phyloP scores from a whole-genome alignment of 2,888 invertebrate genomes.

The Micoletzkya japonica region DNA sequence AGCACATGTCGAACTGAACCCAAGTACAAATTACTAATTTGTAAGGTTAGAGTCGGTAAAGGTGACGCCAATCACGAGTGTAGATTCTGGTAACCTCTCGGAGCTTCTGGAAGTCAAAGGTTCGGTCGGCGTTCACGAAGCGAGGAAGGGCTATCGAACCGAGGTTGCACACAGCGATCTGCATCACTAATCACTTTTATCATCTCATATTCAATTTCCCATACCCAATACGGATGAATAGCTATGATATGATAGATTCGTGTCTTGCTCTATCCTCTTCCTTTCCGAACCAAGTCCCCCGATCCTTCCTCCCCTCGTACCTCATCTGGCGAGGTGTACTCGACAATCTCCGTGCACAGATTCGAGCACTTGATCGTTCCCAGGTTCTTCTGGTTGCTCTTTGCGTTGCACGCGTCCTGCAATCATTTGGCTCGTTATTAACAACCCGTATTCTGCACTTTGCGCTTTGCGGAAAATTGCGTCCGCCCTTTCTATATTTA shows the following conservation, averaged over 20 bases:
- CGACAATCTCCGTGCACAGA: slow-evolving; percentile 94
- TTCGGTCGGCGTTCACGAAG: slow-evolving; percentile 76
- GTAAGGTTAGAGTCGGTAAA: not conserved
- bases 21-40: not conserved
- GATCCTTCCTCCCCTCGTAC: too few relatives aligned
- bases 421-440: too few relatives aligned
- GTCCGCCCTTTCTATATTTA: too few relatives aligned
- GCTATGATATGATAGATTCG: too few relatives aligned
- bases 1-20: not conserved
- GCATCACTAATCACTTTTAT: too few relatives aligned
- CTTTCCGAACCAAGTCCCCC: too few relatives aligned
- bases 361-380: slow-evolving; percentile 98
- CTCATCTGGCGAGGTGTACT: slow-evolving; percentile 73
- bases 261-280: too few relatives aligned
- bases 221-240: too few relatives aligned
- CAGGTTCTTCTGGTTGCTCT: slow-evolving; percentile 95
- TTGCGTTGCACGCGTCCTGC: slow-evolving; percentile 86
- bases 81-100: slow-evolving; percentile 72
- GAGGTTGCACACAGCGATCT: slow-evolving; percentile 92
- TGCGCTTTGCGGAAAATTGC: too few relatives aligned
- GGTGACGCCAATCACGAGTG: not conserved
- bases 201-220: too few relatives aligned
- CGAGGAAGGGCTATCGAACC: slow-evolving; percentile 94
- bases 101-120: slow-evolving; percentile 84
- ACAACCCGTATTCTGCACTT: too few relatives aligned